Evolutionary conservation across 2,888 invertebrate species (phyloP).

Genomic region (Pyrocoelia pectoralis): DNA sequence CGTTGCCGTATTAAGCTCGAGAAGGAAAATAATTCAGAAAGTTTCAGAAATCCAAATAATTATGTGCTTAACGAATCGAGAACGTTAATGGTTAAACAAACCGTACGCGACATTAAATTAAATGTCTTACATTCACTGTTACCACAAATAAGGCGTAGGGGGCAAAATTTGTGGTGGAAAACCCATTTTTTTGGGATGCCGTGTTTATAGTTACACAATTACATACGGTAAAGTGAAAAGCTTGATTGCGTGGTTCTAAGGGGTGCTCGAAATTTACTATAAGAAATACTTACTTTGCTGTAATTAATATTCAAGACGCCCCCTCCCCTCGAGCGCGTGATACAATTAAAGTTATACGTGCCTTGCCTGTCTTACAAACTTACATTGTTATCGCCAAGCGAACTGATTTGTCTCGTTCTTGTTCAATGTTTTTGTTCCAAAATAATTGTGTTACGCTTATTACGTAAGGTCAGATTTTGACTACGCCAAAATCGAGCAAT

Average conservation of each 20-base stretch:
- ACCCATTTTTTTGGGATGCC: background rate
- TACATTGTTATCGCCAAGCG: constrained; percentile 43
- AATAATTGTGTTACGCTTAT: constrained; percentile 2
- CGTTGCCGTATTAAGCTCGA: background rate
- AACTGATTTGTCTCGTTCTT: constrained; percentile 37
- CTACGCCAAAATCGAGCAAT: constrained; percentile 2
- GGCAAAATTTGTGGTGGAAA: no score
- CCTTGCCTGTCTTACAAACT: constrained; percentile 42
- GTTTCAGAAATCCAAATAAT: constrained; percentile 1
- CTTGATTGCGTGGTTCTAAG: constrained; percentile 25
- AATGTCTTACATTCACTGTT: background rate
- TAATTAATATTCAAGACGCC: constrained; percentile 54
- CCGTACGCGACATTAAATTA: background rate
- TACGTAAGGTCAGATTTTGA: background rate
- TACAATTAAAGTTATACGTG: constrained; percentile 56
- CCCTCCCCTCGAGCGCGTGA: constrained; percentile 49
- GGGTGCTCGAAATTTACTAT: constrained; percentile 34
- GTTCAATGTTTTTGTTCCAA: constrained; percentile 12
- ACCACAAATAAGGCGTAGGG: background rate
- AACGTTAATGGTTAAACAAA: background rate
- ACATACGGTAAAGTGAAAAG: constrained; percentile 25
- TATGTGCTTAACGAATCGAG: background rate
- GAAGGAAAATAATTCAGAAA: background rate
- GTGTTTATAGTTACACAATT: constrained; percentile 6
- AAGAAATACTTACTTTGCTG: constrained; percentile 41